These are phyloP conservation scores for Alectoris magna DNA, from an alignment of 2,797 vertebrate species.

Conservation along the genomic window DNA sequence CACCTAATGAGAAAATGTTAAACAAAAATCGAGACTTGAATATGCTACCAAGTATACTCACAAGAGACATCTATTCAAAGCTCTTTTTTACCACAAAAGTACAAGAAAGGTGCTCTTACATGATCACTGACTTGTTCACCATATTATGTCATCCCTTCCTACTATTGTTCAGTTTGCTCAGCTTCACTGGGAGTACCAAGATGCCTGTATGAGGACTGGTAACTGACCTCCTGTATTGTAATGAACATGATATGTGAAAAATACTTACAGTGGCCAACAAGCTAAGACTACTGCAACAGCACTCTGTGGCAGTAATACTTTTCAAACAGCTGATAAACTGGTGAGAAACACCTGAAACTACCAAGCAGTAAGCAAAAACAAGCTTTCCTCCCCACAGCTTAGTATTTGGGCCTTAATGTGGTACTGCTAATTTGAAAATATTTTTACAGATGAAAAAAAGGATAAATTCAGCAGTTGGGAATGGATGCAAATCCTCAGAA, in stretches of 20 bases:
- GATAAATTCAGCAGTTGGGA: not conserved
- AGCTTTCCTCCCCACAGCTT: not conserved
- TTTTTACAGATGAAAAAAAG: slow-evolving; percentile 13
- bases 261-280: not conserved
- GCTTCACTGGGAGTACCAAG: not conserved
- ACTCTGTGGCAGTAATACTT: not conserved
- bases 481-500: not conserved
- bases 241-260: not conserved
- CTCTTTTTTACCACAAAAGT: not conserved
- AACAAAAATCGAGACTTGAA: not conserved
- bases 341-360: not conserved
- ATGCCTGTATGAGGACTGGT: not conserved
- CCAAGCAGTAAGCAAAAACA: not conserved
- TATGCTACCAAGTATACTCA: not conserved
- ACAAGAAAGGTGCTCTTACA: not conserved
- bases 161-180: not conserved
- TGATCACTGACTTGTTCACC: not conserved
- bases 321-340: not conserved
- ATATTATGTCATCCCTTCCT: not conserved
- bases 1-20: not conserved
- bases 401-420: not conserved
- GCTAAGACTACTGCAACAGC: not conserved
- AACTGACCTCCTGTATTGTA: not conserved
- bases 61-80: not conserved
- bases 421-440: not conserved